Base-by-base conservation (phyloP, 1,140 invertebrate genomes). In the Drosophila micromelanica region DNA sequence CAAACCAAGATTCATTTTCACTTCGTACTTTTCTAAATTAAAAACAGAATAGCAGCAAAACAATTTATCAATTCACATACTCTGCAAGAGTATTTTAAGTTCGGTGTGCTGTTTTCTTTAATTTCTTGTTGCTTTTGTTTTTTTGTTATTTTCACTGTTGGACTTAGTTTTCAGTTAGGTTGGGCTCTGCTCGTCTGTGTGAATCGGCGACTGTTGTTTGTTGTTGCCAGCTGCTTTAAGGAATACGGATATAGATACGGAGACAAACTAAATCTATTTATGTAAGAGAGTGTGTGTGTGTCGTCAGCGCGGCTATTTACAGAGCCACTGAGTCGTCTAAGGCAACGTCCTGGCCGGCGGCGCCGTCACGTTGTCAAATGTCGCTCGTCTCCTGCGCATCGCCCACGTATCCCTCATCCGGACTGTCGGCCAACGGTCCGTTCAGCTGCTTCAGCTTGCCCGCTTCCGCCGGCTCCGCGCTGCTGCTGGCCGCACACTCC, bases 381-480 rank as follows among this genome's bases (percentile, higher is more conserved):
- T 94, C 94, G 78, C 93, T 93, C 54, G 87, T 90, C 90, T 93
- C 93, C 46, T 92, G 91, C 5, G 92, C 94, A 85, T 97, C 96
- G 27, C 96, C 96, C 45, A 96, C 96, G 90, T 97, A 97, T 1
- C 96, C 96, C 90, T 97, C 96, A 90, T 97, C 96, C 5, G 96
- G 96, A 90, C 96, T 97, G 77, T 97, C 96, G 3, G 95, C 95
- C 73, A 96, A 93, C n/a, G 94, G 93, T 63, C 94, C 95, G 63
- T 92, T 93, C 15, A 90, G 73, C 55, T 90, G 90, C 62, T 76
- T 90, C 8, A 92, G 73, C 72, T 91, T 91, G n/a, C 71, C 65
- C 27, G 81, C 62, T 55, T 82, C 75, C 42, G 35, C 35, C 1
- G 69, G 17, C 12, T 72, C 78, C 69, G 61, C 84, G 91, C 82